Evolutionary conservation across 1,140 invertebrate species (phyloP), one percentile per base, ranked within the genome.

Genomic region (Rhopalosiphum maidis): DNA sequence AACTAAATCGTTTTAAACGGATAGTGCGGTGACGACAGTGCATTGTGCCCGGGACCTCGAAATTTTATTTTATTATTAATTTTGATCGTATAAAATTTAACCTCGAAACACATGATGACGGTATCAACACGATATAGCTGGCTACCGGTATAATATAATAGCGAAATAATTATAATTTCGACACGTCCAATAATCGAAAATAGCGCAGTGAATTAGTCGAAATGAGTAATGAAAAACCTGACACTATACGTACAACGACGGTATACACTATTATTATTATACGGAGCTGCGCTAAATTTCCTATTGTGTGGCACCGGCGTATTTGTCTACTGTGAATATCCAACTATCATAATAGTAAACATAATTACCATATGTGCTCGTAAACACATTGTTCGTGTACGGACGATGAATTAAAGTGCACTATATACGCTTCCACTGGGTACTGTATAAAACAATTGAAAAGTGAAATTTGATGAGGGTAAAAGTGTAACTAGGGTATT

Each of bases 401-500:
- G 2, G 23, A 30, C 37, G 41, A 86, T 86, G 43, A n/a, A 87
- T 87, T 46, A 48, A 87, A 87, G 43, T 48, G 43, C 85, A 22
- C 83, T 87, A 87, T 23, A 43, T 86, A 86, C 41, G 25, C 85
- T 48, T 30, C 43, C 48, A 46, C 85, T n/a, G n/a, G 21, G 23
- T 43, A 46, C 18, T 37, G 15, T 87, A n/a, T 48, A 48, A 87
- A 87, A 87, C 85, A 87, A 87, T 87, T 87, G 85, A 87, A 87
- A 87, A 87, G 85, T 48, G 85, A 87, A 87, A 87, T 87, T n/a
- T 48, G 23, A 48, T n/a, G 43, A 87, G 83, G 83, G 83, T 86
- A 86, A 41, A 86, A 86, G 83, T 86, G 83, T 86, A 86, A 86
- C 83, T 86, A 87, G 23, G 25, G 85, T 87, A 87, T 87, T 87